Evolutionary conservation across 2,888 invertebrate genomes (phyloP).

Genomic region (Dicyrtoma fusca): DNA sequence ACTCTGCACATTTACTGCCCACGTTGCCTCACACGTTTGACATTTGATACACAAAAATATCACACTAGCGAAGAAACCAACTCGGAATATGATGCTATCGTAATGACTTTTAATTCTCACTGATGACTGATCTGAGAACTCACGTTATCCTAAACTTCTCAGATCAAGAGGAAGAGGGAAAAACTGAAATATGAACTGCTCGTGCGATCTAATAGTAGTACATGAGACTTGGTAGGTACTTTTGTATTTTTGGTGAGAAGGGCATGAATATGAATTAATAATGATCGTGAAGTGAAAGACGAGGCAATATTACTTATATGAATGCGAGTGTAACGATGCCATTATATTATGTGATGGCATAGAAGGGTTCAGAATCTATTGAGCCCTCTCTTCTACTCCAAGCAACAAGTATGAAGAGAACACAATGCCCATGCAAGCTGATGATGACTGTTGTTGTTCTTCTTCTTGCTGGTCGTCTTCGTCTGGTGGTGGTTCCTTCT

Average conservation of each 20-base stretch:
- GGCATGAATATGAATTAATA: neutral
- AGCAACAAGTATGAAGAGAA: slow-evolving; percentile 6
- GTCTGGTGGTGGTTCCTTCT: neutral
- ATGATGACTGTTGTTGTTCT: slow-evolving; percentile 14
- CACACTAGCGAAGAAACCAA: no score
- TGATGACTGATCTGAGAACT: no score
- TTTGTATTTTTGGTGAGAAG: slow-evolving; percentile 6
- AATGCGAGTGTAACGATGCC: neutral
- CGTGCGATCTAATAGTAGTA: neutral
- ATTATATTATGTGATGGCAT: slow-evolving; percentile 10
- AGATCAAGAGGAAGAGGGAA: neutral
- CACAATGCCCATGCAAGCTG: neutral
- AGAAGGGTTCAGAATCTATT: neutral
- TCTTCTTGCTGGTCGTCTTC: slow-evolving; percentile 8
- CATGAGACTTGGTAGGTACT: neutral
- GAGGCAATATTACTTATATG: neutral
- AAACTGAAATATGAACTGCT: neutral
- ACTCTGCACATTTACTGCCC: no score
- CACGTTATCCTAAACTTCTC: neutral
- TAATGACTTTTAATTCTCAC: no score
- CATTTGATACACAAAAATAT: no score
- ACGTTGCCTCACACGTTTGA: no score
- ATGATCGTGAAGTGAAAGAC: neutral
- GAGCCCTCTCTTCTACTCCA: no score
- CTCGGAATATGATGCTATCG: no score